Percentiles rank a stretch among this genome's conserved stretches.
These are phyloP conservation scores for Clarias batrachus DNA, from an alignment of 2,113 vertebrate species.

Conservation along the genomic window DNA sequence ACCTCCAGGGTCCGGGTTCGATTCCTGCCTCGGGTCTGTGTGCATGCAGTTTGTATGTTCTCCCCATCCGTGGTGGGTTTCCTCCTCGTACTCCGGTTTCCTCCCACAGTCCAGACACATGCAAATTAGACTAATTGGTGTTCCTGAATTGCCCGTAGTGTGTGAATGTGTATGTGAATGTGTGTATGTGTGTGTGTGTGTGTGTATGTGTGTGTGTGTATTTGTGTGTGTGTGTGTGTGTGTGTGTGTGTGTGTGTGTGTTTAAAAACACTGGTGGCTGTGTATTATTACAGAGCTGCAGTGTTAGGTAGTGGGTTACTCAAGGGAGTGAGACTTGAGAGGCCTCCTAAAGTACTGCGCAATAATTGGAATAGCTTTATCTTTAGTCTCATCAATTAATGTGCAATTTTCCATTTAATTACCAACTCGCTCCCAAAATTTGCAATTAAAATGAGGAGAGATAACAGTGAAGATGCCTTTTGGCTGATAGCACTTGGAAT, in stretches of 20 bases:
- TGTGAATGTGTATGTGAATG: too few species aligned
- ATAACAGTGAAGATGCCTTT: constrained; percentile 79
- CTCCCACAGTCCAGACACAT: too few species aligned
- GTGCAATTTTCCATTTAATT: constrained; percentile 84
- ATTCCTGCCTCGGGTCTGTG: too few species aligned
- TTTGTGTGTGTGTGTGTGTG: constrained; percentile 39
- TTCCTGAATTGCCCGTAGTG: too few species aligned
- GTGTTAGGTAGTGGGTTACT: constrained; percentile 67
- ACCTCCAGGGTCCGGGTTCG: too few species aligned
- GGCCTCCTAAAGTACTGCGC: constrained; percentile 73
- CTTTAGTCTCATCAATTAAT: constrained; percentile 83
- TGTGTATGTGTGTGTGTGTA: constrained; percentile 25
- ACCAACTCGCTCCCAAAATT: constrained; percentile 76
- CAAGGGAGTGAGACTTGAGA: constrained; percentile 73
- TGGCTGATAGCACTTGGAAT: constrained; percentile 77
- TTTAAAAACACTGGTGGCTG: constrained; percentile 42
- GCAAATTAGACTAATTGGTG: too few species aligned
- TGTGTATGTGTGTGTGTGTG: constrained; percentile 42
- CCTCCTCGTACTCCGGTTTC: too few species aligned
- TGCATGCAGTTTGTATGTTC: too few species aligned
- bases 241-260: constrained; percentile 43
- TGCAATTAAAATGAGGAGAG: constrained; percentile 80
- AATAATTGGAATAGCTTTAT: constrained; percentile 82
- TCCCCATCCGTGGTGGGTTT: too few species aligned
- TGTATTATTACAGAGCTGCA: constrained; percentile 59